phyloP scores from a whole-genome alignment of 2,888 invertebrate species.

The Strigamia crassipes region DNA sequence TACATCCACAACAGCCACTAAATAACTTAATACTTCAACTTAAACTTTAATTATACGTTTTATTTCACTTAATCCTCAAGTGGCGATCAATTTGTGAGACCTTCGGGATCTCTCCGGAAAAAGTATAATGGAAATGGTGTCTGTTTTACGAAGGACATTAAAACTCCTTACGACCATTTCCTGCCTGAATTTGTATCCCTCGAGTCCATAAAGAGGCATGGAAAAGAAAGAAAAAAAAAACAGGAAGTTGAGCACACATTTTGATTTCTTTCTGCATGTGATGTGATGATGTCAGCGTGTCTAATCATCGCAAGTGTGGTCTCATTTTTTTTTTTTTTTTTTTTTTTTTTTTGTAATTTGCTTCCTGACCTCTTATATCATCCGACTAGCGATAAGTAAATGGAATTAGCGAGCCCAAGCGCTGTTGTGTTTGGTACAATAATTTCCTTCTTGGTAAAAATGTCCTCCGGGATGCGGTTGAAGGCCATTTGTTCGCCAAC shows the following conservation, averaged over 20 bases:
- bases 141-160: not conserved
- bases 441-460: conserved; percentile 36
- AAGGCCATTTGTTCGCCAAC: conserved; percentile 14
- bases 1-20: too few relatives aligned
- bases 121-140: not conserved
- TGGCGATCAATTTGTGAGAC: too few relatives aligned
- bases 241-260: not conserved
- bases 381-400: not conserved
- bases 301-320: not conserved
- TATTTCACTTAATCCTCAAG: too few relatives aligned
- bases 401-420: not conserved
- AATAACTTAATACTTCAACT: too few relatives aligned
- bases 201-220: not conserved
- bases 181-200: not conserved
- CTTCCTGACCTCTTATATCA: conserved; percentile 32
- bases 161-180: not conserved
- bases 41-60: too few relatives aligned
- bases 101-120: too few relatives aligned
- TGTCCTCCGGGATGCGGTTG: conserved; percentile 30
- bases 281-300: conserved; percentile 8
- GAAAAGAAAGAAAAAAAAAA: not conserved
- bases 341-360: not conserved
- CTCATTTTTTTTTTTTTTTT: conserved; percentile 12
- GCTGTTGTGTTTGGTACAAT: not conserved
- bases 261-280: not conserved